Evolutionary conservation across 2,888 invertebrate genomes (phyloP), one percentile per base, ranked within the genome.

Genomic region (Spisula solida): DNA sequence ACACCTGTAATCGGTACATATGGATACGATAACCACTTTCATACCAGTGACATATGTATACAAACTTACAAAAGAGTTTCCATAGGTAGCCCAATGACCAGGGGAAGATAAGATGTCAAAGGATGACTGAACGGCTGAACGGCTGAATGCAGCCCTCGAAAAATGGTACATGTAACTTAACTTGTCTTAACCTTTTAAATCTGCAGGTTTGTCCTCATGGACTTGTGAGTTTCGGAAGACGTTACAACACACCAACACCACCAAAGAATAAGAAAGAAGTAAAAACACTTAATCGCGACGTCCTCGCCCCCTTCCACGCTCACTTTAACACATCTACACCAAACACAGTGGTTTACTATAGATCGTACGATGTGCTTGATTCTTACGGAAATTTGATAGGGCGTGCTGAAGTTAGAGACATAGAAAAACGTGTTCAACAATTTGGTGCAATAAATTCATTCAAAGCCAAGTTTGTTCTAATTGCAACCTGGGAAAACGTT

Each of bases 401-500:
- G 29, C 25, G 83, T n/a, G 18, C 31, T 31, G 75, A 75, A 75
- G 20, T 34, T 16, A 75, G 18, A 47, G 31, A 75, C 2, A 31
- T 75, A 31, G 83, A 83, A 47, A n/a, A 18, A 34, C 10, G 16
- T 20, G 48, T 60, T 25, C 31, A 25, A 25, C 83, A 47, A n/a
- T 60, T 83, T n/a, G 83, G 70, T 16, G 41, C 25, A 12, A 12
- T 70, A 0, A 20, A 8, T 48, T 29, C 66, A 47, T 83, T 83
- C 25, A 47, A 83, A n/a, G 41, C 70, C 14, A 47, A 47, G 47
- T 83, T 83, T 25, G 16, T 83, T 20, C 47, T 83, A 20, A 83
- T 70, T 34, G 83, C 47, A 12, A 83, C 83, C n/a, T 83, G 83
- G 83, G 70, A 47, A 34, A 83, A 66, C n/a, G 83, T 83, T 34